Base-by-base conservation (phyloP, 23 tunicate genomes). In the Ascidia mentula region DNA sequence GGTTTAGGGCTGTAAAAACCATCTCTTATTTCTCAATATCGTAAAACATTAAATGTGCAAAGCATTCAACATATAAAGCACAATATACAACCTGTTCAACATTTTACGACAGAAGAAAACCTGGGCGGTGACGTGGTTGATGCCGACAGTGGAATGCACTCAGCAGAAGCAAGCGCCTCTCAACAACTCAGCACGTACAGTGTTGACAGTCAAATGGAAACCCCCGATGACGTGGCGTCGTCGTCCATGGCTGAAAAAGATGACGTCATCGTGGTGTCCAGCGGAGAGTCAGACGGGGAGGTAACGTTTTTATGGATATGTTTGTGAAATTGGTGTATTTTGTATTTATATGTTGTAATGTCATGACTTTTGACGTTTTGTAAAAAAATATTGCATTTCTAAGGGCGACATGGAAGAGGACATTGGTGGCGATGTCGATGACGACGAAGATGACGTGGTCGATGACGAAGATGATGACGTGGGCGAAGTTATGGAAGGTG, bases 261-360 rank as follows among this genome's bases (percentile, higher is more conserved):
- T 24, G 82, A 82, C 15, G 88, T 89, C 38, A 89, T 89, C 8
- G 95, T 84, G 37, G 69, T 89, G 46, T 84, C 95, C 22, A 83
- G 87, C 32, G 87, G 76, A 45, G 80, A 75, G 26, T 53, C 45
- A 33, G 87, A 69, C 24, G 65, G 24, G 4, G 65, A 53, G 65
- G 65, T 53, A 28, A 9, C 28, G 4, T 53, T 6, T 1, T 5
- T 26, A 6, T 73, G 77, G 33, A 9, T 31, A 13, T 26, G n/a
- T 69, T 69, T 26, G 72, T 69, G 53, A 12, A 15, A 42, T 42
- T 8, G 72, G 32, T 69, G 20, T 12, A 18, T 12, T 26, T 28
- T 69, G 18, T 12, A 69, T 69, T 17, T 69, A 9, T 12, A 8
- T 69, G 72, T 69, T 69, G 33, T n/a, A 13, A 15, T 42, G 53